Evolutionary conservation across 2,888 invertebrate genomes (phyloP), one percentile per base, ranked within the genome.

Genomic region (Drosophila subsilvestris): DNA sequence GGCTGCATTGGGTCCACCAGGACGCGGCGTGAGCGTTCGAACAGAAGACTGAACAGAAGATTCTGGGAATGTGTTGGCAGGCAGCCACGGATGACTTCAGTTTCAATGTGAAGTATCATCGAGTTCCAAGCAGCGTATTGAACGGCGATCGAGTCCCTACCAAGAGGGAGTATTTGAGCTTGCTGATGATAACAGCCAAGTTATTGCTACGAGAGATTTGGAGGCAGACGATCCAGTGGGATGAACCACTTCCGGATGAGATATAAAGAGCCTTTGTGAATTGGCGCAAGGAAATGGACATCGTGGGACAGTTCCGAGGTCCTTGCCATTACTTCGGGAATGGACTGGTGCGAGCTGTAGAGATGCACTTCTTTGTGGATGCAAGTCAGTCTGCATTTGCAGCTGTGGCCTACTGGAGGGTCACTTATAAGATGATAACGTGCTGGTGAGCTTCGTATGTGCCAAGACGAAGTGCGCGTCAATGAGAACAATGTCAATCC

Each of bases 61-160:
- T 56, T 42, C 25, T 56, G 2, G 48, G 54, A n/a, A 49, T 65
- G 49, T 47, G 51, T 18, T 50, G 49, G 49, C 58, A 47, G 18
- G 48, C 18, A 43, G 49, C 27, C 14, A 42, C 49, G n/a, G 43
- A 59, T 18, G 47, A 59, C 48, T 49, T 51, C 44, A 59, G 17
- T 12, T 49, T 58, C 48, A 48, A 42, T 12, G 57, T 58, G 43
- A 49, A 50, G 58, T 43, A 50, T 22, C 12, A 37, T 14, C 37
- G 51, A 37, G 20, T 51, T 10, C 29, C 49, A 12, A 45, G 45
- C 20, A 20, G 45, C 20, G n/a, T 29, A 17, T 27, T 27, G 27
- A 27, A 6, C 9, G 20, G 53, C 4, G 53, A 42, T n/a, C 20
- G 53, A 53, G n/a, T n/a, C n/a, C n/a, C n/a, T n/a, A n/a, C n/a